phyloP scores from a whole-genome alignment of 2,888 invertebrate genomes.

The Drepana falcataria region DNA sequence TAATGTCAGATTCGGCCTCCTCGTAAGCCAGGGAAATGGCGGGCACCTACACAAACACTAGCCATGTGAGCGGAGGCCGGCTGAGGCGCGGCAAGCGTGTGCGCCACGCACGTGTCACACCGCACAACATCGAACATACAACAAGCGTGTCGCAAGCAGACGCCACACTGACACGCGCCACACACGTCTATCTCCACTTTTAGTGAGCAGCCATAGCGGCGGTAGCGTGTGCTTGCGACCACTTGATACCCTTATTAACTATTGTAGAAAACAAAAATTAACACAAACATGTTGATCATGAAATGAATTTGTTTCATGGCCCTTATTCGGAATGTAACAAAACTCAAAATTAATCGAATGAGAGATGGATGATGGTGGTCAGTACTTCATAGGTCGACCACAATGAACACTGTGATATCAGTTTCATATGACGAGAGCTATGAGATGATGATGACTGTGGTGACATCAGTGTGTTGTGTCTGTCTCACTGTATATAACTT shows the following conservation, averaged over 20 bases:
- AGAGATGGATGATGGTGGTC: slow-evolving; percentile 32
- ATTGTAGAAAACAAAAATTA: slow-evolving; percentile 55
- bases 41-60: slow-evolving; percentile 89
- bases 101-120: slow-evolving; percentile 22
- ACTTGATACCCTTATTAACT: slow-evolving; percentile 54
- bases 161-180: slow-evolving; percentile 15
- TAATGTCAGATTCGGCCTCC: slow-evolving; percentile 98
- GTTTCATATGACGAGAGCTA: slow-evolving; percentile 30
- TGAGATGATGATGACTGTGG: slow-evolving; percentile 50
- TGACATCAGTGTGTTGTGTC: slow-evolving; percentile 66
- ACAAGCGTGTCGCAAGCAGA: slow-evolving; percentile 37
- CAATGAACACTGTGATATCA: slow-evolving; percentile 22
- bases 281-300: slow-evolving; percentile 64
- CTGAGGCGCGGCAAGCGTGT: slow-evolving; percentile 17
- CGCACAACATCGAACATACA: slow-evolving; percentile 71
- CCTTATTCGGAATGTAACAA: slow-evolving; percentile 40
- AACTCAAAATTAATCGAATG: slow-evolving; percentile 44
- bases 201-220: not conserved
- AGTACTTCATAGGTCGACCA: slow-evolving; percentile 21
- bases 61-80: slow-evolving; percentile 60
- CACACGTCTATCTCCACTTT: not conserved
- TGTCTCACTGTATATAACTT: slow-evolving; percentile 39
- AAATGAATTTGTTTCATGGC: slow-evolving; percentile 49
- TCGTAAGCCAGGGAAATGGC: slow-evolving; percentile 99
- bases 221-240: slow-evolving; percentile 53